Percentiles rank a stretch among this genome's conserved stretches.
These are phyloP conservation scores for Limonius californicus DNA, from an alignment of 1,140 invertebrate genomes.

Conservation along the genomic window DNA sequence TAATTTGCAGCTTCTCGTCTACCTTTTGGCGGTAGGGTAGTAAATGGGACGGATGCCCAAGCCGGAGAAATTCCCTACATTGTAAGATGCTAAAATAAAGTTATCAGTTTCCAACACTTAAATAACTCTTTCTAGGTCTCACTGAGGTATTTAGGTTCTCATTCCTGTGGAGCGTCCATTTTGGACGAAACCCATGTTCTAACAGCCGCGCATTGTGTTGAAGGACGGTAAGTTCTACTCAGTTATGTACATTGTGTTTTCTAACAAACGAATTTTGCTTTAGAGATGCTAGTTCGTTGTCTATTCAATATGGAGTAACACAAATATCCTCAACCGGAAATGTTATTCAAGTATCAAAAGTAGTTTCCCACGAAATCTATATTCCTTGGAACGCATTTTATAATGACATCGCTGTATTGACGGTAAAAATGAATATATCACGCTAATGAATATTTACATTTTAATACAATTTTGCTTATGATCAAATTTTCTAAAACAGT, in stretches of 20 bases:
- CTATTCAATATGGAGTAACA: neutral
- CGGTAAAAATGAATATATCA: neutral
- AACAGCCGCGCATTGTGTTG: conserved; percentile 36
- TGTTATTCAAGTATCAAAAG: neutral
- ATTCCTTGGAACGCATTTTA: neutral
- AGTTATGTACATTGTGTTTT: neutral
- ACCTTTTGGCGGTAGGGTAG: no score
- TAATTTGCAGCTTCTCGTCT: no score
- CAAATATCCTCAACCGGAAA: neutral
- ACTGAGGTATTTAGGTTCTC: conserved; percentile 21
- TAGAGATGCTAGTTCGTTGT: no score
- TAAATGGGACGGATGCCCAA: conserved; percentile 34
- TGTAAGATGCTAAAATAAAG: conserved; percentile 25
- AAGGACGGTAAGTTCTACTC: neutral
- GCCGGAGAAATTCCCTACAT: conserved; percentile 34
- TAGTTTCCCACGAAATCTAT: neutral
- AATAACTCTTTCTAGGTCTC: conserved; percentile 26
- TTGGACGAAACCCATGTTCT: conserved; percentile 32
- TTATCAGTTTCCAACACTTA: neutral
- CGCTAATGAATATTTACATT: neutral
- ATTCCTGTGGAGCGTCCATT: conserved; percentile 34
- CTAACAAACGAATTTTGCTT: no score
- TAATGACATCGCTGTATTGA: neutral
- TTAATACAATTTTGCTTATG: neutral
- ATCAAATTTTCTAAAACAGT: no score